Evolutionary conservation across 2,797 vertebrate genomes (phyloP), one percentile per base, ranked within the genome.

Genomic region (Ciconia nigra): DNA sequence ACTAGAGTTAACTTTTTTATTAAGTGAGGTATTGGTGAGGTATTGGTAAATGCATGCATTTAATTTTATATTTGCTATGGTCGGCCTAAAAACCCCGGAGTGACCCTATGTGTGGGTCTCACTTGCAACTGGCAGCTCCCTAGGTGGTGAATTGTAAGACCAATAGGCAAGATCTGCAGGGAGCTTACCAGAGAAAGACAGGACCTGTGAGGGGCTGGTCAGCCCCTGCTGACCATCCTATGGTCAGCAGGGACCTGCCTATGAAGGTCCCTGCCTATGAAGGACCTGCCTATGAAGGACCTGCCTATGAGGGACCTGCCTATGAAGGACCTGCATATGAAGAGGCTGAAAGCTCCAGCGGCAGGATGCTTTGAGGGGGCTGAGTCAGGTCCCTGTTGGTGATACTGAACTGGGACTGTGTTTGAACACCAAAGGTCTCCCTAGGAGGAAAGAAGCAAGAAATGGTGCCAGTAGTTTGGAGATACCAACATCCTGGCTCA

Each of bases 401-500:
- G 19, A 51, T n/a, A 24, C 7, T 54, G 46, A 65, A 12, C 21
- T 18, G 35, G 21, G 20, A 28, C 17, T 42, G n/a, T 29, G 46
- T 37, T 20, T 54, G 41, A 72, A n/a, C 1, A 2, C 9, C 54
- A 52, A 39, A 72, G 28, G 3, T 46, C 35, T 59, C n/a, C 28
- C 7, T 16, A 9, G 15, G 11, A 73, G 31, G n/a, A 84, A 70
- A 24, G 9, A 52, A 84, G n/a, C 1, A 81, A 79, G 51, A 87
- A 82, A 47, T 12, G 1, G 28, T 35, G 41, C 17, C 33, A 35
- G 7, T 17, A n/a, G 15, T 90, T 61, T 21, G 35, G 73, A 80
- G 51, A 51, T 54, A 52, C 6, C 31, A 29, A 65, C n/a, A 33
- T 31, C 37, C 4, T 0, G 0, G 41, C 1, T 1, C 18, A 24